Evolutionary conservation across 2,113 vertebrate genomes (phyloP).

Genomic region (Nyctibius bracteatus): DNA sequence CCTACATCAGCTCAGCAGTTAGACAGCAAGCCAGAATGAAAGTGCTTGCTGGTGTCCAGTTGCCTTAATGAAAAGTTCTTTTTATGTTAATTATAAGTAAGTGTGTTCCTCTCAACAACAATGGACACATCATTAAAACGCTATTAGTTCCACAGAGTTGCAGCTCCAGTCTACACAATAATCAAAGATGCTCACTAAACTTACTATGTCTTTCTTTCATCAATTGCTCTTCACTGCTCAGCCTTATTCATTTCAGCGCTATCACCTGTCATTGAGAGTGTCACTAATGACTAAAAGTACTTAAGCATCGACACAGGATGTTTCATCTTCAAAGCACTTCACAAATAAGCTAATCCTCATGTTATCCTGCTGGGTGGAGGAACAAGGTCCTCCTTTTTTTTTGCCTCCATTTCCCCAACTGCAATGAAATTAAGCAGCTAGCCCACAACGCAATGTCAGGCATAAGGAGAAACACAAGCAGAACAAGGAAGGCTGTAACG

Average conservation of each 20-base stretch:
- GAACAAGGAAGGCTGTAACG: not conserved
- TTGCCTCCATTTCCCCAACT: not conserved
- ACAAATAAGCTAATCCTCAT: constrained; percentile 17
- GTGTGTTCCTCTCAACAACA: not conserved
- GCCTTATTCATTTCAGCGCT: not conserved
- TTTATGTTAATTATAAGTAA: not conserved
- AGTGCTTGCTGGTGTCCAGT: not conserved
- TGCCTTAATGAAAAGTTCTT: not conserved
- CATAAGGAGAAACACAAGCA: not conserved
- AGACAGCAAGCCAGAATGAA: not conserved
- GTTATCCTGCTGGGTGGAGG: not conserved
- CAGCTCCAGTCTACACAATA: not conserved
- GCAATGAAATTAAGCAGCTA: not conserved
- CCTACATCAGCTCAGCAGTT: not conserved
- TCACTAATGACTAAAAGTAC: constrained; percentile 21
- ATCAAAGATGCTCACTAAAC: not conserved
- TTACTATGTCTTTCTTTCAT: not conserved
- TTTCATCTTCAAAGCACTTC: constrained; percentile 46
- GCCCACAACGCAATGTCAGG: not conserved
- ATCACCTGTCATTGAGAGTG: not conserved
- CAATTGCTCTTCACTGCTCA: not conserved
- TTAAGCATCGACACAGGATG: not conserved
- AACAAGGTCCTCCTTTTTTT: not conserved
- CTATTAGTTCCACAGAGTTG: not conserved
- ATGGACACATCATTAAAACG: not conserved